phyloP scores from a whole-genome alignment of 2,113 vertebrate species.

The Cranoglanis bouderius region DNA sequence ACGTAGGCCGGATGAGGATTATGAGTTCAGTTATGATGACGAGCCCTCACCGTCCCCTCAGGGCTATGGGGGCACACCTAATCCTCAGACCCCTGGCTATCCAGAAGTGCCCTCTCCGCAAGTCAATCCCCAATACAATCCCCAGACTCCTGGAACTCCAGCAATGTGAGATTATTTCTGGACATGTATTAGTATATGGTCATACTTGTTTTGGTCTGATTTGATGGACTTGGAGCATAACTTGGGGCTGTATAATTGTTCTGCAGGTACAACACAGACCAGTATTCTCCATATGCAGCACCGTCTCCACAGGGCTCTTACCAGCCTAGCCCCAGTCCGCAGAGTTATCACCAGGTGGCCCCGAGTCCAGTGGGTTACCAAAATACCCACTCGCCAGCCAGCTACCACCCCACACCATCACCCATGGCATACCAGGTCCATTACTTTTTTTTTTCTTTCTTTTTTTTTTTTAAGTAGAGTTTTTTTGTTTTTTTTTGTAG shows the following conservation, averaged over 20 bases:
- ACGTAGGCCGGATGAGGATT: conserved; percentile 87
- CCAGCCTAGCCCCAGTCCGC: conserved; percentile 91
- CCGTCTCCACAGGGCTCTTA: conserved; percentile 93
- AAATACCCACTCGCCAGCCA: conserved; percentile 92
- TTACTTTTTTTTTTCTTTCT: not conserved
- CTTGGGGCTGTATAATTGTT: not conserved
- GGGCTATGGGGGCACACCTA: conserved; percentile 89
- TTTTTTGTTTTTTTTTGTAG: not conserved
- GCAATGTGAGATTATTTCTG: conserved; percentile 83
- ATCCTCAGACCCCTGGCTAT: conserved; percentile 93
- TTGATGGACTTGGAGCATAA: not conserved
- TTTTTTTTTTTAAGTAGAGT: not conserved
- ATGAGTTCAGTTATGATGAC: conserved; percentile 88
- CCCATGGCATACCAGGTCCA: conserved; percentile 93
- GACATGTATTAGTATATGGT: not conserved
- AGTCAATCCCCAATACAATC: conserved; percentile 93
- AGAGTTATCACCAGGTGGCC: conserved; percentile 94
- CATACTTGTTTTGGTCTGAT: not conserved
- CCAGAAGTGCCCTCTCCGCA: conserved; percentile 91
- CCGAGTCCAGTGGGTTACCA: conserved; percentile 92
- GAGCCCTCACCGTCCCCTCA: conserved; percentile 93
- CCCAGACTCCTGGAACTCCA: conserved; percentile 89
- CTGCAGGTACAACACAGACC: conserved; percentile 91
- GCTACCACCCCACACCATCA: conserved; percentile 90
- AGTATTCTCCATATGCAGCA: conserved; percentile 89